Evolutionary conservation across 92 coral and sea anemone genomes (phyloP).

Genomic region (Actinernus sp.): DNA sequence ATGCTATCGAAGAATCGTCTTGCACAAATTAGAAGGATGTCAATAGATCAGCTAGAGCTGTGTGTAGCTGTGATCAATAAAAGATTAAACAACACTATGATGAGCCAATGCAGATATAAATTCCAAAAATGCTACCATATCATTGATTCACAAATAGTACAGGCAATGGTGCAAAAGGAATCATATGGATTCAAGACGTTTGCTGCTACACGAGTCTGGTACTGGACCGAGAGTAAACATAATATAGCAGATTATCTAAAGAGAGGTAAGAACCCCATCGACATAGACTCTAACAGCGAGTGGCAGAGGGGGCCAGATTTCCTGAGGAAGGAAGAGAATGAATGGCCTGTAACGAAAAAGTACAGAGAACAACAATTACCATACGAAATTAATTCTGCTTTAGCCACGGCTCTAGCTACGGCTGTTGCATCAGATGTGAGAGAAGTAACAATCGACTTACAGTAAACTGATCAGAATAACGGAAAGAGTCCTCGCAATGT

Average conservation of each 20-base stretch:
- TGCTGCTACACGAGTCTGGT: slow-evolving; percentile 58
- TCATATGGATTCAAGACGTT: slow-evolving; percentile 60
- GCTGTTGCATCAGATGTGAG: not conserved
- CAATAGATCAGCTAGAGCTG: slow-evolving; percentile 46
- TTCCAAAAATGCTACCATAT: slow-evolving; percentile 36
- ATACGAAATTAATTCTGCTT: slow-evolving; percentile 17
- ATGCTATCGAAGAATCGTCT: slow-evolving; percentile 54
- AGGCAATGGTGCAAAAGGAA: slow-evolving; percentile 65
- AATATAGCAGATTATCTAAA: slow-evolving; percentile 68
- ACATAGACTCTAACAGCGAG: slow-evolving; percentile 37
- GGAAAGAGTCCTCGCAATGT: not conserved
- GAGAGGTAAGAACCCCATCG: slow-evolving; percentile 59
- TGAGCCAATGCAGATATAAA: slow-evolving; percentile 22
- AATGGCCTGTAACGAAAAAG: slow-evolving; percentile 15
- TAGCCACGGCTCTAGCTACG: not conserved
- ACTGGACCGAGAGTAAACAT: slow-evolving; percentile 39
- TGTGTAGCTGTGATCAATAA: slow-evolving; percentile 52
- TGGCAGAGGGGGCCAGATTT: slow-evolving; percentile 75
- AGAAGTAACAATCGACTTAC: slow-evolving; percentile 1
- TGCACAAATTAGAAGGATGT: slow-evolving; percentile 45
- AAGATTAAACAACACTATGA: slow-evolving; percentile 20
- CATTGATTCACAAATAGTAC: slow-evolving; percentile 63
- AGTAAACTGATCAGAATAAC: slow-evolving; percentile 12
- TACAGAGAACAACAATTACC: not conserved
- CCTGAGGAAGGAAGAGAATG: slow-evolving; percentile 34